Conservation (phyloP, 2,888 invertebrate genomes). For the Nudaria mundana region DNA sequence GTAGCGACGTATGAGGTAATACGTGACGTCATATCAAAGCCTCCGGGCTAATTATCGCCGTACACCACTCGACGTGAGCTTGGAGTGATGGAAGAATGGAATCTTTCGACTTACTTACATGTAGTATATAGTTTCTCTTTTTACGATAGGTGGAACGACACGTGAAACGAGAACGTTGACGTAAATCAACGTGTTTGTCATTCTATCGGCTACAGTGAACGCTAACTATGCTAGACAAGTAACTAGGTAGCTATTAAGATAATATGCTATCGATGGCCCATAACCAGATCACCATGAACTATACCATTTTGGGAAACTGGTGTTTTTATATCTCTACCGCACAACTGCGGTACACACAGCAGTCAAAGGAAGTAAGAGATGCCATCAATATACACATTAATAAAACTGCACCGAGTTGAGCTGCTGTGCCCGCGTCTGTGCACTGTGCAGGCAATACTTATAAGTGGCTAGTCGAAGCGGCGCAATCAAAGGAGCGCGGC, state of each 20-base stretch:
- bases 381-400: constrained; percentile 1
- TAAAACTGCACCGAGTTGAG: background rate
- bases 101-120: constrained; percentile 32
- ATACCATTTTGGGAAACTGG: too few species aligned
- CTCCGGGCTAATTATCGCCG: constrained; percentile 28
- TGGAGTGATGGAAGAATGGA: constrained; percentile 26
- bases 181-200: too few species aligned
- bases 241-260: too few species aligned
- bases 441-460: constrained; percentile 52
- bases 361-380: background rate
- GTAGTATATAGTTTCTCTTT: too few species aligned
- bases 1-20: constrained; percentile 3
- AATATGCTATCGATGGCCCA: too few species aligned
- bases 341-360: too few species aligned
- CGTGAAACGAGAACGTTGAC: too few species aligned
- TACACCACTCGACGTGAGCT: constrained; percentile 27
- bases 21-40: constrained; percentile 28
- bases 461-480: constrained; percentile 68
- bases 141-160: too few species aligned
- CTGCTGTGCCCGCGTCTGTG: background rate
- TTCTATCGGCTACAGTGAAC: too few species aligned
- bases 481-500: constrained; percentile 64
- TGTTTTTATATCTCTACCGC: too few species aligned
- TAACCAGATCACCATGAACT: too few species aligned
- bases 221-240: too few species aligned